Base-by-base conservation (phyloP, 1,140 invertebrate genomes). In the Fopius arisanus region DNA sequence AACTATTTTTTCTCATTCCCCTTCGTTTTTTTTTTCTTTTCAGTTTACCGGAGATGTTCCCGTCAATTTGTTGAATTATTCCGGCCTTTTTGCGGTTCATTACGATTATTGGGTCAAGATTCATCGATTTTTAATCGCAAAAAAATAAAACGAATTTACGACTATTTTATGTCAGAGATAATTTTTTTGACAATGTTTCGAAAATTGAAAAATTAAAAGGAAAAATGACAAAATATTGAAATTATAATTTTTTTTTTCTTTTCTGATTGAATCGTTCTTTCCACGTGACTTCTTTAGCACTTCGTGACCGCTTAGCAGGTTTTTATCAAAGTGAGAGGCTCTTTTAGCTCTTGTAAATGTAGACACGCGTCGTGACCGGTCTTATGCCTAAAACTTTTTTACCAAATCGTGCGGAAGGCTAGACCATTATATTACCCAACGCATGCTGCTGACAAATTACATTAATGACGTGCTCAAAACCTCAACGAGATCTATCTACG, bases 351-450 rank as follows among this genome's bases (percentile, higher is more conserved):
- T 73, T 75, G 59, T 70, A 28, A 63, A 41, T 21, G 75, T 70
- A 75, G 74, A 78, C 77, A 78, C 77, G 75, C 79, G 80, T 78
- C 79, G 79, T 75, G 41, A 66, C 16, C 51, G 26, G n/a, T 19
- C 48, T 65, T 54, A 33, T 16, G 19, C 70, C 16, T 76, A 81
- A 75, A 80, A 77, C 80, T 86, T 87, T 88, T 87, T 86, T 81
- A 85, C 67, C 81, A 87, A 88, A 88, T 88, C 84, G 85, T 78
- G 81, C 79, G 87, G 86, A 88, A 87, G 82, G 75, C 78, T 78
- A 78, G 75, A 62, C 66, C 48, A 73, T 73, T 73, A 73, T 81
- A 78, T 79, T 79, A 78, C 75, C 75, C n/a, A 72, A 76, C 85
- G 79, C 77, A 82, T 84, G 86, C 78, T 77, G 74, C 81, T 87